Conservation (phyloP, 2,888 invertebrate genomes). For the Sinotaia quadrata region DNA sequence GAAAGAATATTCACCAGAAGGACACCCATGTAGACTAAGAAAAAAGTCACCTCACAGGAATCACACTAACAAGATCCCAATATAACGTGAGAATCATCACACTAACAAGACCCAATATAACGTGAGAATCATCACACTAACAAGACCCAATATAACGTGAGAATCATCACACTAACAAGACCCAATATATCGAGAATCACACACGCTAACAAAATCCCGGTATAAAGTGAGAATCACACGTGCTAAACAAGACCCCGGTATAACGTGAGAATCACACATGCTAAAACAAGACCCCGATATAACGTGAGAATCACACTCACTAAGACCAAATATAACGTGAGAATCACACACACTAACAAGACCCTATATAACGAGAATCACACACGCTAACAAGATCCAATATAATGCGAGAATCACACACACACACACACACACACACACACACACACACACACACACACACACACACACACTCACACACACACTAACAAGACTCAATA, state of each 20-base stretch:
- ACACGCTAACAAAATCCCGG: too few species aligned
- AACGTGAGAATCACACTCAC: not conserved
- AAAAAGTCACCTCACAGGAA: too few species aligned
- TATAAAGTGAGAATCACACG: too few species aligned
- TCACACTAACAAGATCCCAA: not conserved
- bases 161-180: too few species aligned
- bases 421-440: not conserved
- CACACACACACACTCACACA: not conserved
- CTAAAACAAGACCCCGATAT: too few species aligned
- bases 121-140: not conserved
- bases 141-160: not conserved
- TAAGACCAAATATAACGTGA: not conserved
- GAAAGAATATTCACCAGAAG: too few species aligned
- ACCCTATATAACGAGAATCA: not conserved
- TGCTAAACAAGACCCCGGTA: too few species aligned
- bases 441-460: conserved; percentile 1
- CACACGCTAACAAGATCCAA: too few species aligned
- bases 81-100: not conserved
- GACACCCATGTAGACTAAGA: too few species aligned
- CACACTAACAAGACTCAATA: not conserved
- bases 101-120: not conserved
- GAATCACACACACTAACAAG: not conserved
- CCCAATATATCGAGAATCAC: too few species aligned
- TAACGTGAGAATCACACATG: too few species aligned
- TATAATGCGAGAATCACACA: not conserved